Conservation (phyloP, 2,797 vertebrate genomes). For the Pangasius sanitwongsei region DNA sequence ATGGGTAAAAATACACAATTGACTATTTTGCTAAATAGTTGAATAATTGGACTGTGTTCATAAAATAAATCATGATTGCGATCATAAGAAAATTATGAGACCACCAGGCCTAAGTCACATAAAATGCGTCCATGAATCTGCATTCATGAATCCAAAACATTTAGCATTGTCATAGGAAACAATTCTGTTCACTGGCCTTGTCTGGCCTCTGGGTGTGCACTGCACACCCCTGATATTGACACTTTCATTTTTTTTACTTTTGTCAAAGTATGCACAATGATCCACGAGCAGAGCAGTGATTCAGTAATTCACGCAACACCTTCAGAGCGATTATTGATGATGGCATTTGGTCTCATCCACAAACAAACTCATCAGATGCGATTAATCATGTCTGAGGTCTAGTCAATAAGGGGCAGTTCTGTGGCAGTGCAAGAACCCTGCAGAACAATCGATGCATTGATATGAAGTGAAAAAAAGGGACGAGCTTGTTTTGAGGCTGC, state of each 20-base stretch:
- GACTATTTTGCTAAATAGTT: neutral
- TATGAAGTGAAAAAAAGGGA: slow-evolving; percentile 17
- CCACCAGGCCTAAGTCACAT: neutral
- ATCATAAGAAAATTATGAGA: neutral
- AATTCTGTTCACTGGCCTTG: neutral
- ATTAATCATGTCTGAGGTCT: slow-evolving; percentile 50
- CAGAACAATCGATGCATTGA: slow-evolving; percentile 46
- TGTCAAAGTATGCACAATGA: slow-evolving; percentile 24
- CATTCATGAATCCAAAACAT: slow-evolving; percentile 13
- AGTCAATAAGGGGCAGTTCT: slow-evolving; percentile 27
- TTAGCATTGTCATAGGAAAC: slow-evolving; percentile 8
- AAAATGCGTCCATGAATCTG: neutral
- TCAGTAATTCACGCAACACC: slow-evolving; percentile 22
- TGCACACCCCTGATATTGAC: neutral
- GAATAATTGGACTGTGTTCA: neutral
- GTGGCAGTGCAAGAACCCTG: slow-evolving; percentile 26
- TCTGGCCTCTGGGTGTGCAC: slow-evolving; percentile 7
- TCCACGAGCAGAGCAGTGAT: slow-evolving; percentile 18
- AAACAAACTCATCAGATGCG: slow-evolving; percentile 33
- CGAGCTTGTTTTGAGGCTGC: slow-evolving; percentile 23
- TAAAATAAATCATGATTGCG: neutral
- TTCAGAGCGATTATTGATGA: slow-evolving; percentile 24
- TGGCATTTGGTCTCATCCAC: slow-evolving; percentile 23
- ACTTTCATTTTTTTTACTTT: slow-evolving; percentile 19
- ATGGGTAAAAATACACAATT: neutral